phyloP scores from a whole-genome alignment of 2,113 vertebrate genomes.

The Dromiciops gliroides region DNA sequence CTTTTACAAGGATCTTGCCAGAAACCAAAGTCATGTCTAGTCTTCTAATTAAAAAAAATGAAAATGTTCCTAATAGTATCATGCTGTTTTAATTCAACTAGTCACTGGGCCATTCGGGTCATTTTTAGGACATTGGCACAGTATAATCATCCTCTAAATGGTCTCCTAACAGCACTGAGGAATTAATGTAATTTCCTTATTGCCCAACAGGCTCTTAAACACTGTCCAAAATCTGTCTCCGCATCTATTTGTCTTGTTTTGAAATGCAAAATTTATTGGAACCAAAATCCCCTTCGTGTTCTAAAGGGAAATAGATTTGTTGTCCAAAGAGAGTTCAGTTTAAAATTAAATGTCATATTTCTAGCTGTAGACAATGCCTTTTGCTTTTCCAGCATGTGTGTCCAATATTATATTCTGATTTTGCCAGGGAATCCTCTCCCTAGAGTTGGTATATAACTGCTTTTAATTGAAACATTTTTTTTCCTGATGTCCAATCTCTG shows the following conservation, averaged over 20 bases:
- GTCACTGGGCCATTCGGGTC: background rate
- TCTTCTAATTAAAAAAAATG: background rate
- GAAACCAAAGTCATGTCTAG: background rate
- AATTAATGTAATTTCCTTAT: background rate
- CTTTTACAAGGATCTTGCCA: background rate
- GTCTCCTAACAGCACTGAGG: background rate
- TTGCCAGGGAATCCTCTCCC: conserved; percentile 48
- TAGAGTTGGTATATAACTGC: conserved; percentile 41
- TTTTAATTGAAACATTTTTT: conserved; percentile 50
- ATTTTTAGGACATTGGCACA: background rate
- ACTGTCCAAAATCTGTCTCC: conserved; percentile 57
- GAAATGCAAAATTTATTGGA: conserved; percentile 52
- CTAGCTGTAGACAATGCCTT: conserved; percentile 41
- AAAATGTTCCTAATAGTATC: background rate
- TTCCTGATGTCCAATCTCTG: conserved; percentile 30
- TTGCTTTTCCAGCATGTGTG: conserved; percentile 46
- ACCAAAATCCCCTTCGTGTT: conserved; percentile 46
- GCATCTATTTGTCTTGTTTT: conserved; percentile 57
- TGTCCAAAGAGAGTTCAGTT: conserved; percentile 39
- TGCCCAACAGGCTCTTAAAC: conserved; percentile 3
- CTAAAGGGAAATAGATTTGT: conserved; percentile 45
- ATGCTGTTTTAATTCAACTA: background rate
- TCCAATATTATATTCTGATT: conserved; percentile 47
- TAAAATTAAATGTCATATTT: conserved; percentile 48
- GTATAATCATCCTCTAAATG: background rate